Evolutionary conservation across 2,113 vertebrate genomes (phyloP).

Genomic region (Eclectus roratus): DNA sequence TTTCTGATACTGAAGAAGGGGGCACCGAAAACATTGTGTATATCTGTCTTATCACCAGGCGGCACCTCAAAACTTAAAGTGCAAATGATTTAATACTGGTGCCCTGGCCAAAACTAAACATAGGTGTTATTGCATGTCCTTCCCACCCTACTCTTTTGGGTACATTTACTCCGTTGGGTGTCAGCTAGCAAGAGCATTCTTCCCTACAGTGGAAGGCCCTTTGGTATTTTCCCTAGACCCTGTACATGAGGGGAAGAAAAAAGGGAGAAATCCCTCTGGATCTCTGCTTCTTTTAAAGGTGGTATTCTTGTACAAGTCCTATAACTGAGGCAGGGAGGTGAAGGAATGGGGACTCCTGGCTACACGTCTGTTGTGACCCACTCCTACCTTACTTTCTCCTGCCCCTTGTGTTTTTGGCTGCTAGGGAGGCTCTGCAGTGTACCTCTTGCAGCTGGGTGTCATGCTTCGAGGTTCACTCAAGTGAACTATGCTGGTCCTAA

Average conservation of each 20-base stretch:
- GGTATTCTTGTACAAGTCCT: neutral
- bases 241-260: fast-evolving
- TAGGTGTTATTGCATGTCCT: neutral
- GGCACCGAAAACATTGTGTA: neutral
- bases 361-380: neutral
- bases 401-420: neutral
- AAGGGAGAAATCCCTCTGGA: neutral
- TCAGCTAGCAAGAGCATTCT: neutral
- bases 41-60: neutral
- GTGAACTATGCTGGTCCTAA: neutral
- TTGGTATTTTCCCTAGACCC: neutral
- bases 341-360: neutral
- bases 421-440: neutral
- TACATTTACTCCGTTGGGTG: neutral
- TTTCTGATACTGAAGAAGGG: neutral
- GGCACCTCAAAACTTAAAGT: neutral
- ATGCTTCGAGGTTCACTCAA: neutral
- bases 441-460: neutral
- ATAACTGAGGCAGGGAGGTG: neutral
- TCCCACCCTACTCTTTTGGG: neutral
- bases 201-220: neutral
- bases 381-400: neutral
- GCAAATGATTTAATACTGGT: neutral
- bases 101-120: neutral
- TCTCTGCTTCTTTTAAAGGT: neutral